phyloP scores from a whole-genome alignment of 2,113 vertebrate species.

The Potamarius usumacintae region DNA sequence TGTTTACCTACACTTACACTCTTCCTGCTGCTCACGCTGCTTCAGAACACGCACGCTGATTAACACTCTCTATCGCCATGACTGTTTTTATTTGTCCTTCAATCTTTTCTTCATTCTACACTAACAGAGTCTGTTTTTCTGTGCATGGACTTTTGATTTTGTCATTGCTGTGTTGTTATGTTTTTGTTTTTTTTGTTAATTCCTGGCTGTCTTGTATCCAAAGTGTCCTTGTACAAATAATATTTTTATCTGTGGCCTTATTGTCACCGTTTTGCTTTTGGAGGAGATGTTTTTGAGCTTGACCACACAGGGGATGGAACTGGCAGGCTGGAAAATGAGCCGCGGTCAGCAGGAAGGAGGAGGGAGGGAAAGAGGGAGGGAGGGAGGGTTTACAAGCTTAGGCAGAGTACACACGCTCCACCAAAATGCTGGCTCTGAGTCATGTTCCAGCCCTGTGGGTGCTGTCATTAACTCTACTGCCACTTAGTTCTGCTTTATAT shows the following conservation, averaged over 20 bases:
- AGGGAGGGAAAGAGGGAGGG: background rate
- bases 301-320: constrained; percentile 41
- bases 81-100: background rate
- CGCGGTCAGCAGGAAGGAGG: constrained; percentile 7
- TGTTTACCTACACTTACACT: constrained; percentile 91
- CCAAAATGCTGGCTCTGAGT: constrained; percentile 6
- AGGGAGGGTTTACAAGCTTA: constrained; percentile 10
- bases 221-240: constrained; percentile 44
- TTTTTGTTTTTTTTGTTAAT: constrained; percentile 27
- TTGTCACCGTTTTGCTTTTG: constrained; percentile 52
- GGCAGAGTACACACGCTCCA: background rate
- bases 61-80: constrained; percentile 8
- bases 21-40: constrained; percentile 85
- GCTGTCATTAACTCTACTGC: constrained; percentile 22
- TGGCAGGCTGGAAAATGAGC: constrained; percentile 31
- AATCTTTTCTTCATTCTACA: constrained; percentile 14
- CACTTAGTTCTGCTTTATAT: background rate
- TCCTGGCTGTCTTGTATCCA: constrained; percentile 46
- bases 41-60: constrained; percentile 82
- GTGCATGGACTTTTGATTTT: constrained; percentile 40
- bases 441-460: background rate
- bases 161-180: constrained; percentile 22
- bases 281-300: constrained; percentile 28
- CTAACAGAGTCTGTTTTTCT: constrained; percentile 42
- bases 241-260: constrained; percentile 53